Evolutionary conservation across 2,797 vertebrate species (phyloP), one percentile per base, ranked within the genome.

Genomic region (Philypnodon macrostomus): DNA sequence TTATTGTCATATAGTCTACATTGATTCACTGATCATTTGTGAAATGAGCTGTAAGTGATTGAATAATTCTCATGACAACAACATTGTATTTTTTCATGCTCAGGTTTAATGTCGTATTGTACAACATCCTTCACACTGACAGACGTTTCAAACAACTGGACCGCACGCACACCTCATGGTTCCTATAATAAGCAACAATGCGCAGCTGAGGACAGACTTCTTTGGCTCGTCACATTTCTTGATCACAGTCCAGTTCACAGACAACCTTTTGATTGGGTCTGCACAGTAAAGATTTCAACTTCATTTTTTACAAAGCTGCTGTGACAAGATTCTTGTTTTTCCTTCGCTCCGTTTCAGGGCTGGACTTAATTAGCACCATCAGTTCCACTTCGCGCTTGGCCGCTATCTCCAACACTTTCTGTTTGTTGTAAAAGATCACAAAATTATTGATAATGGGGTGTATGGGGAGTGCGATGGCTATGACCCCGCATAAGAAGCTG

Each of bases 401-500:
- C 0, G 96, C 95, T 0, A 94, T 98, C 82, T 98, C 96, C 75
- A 98, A 81, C 47, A 95, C 95, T 26, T 90, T 92, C 84, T 98
- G 95, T 53, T 97, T 95, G 57, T 98, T 96, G 79, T 98, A 98
- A 73, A 95, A 97, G 18, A 94, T 86, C 21, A 98, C 95, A 58
- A 98, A 98, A 87, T 98, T 98, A 55, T 98, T 98, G 30, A 98
- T 98, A 63, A 98, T 98, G 52, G 96, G 96, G 47, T 98, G 96
- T 65, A 98, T 98, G 35, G 96, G 96, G 52, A 98, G 66, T 0
- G 96, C 96, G 0, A 98, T 98, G 0, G 96, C 96, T 14, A 98
- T 97, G 37, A 98, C 95, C 7, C 96, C 96, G 0, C 96, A 98
- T 35, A 98, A 87, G 68, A 98, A 98, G 86, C 96, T 98, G 65